A percentile compares a stretch with the other conserved stretches of the same genome.
Evolutionary conservation across 2,888 invertebrate species (phyloP).

Genomic region (Cosmopolites sordidus): DNA sequence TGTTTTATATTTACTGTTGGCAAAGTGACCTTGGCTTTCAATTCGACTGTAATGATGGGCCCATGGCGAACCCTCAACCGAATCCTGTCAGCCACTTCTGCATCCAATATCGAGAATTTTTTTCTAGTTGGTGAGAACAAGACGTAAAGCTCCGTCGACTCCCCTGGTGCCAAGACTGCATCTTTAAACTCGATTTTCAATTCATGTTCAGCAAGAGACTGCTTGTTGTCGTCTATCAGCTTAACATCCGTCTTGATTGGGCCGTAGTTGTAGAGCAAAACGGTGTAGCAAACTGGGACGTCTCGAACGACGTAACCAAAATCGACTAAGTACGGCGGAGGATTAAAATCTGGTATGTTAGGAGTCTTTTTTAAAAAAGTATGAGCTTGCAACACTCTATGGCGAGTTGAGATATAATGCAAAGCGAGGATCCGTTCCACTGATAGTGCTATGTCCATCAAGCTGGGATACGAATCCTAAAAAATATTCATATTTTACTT

Average conservation of each 20-base stretch:
- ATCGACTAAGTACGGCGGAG: slow-evolving; percentile 55
- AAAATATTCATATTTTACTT: no score
- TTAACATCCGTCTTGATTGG: slow-evolving; percentile 50
- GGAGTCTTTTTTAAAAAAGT: slow-evolving; percentile 32
- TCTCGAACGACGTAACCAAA: slow-evolving; percentile 55
- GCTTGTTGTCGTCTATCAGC: slow-evolving; percentile 38
- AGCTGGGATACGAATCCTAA: slow-evolving; percentile 45
- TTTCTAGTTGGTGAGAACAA: slow-evolving; percentile 52
- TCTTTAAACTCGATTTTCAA: slow-evolving; percentile 42
- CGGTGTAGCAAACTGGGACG: slow-evolving; percentile 48
- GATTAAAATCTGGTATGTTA: slow-evolving; percentile 51
- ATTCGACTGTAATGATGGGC: slow-evolving; percentile 55
- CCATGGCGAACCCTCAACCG: slow-evolving; percentile 53
- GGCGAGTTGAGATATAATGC: slow-evolving; percentile 48
- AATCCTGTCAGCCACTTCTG: slow-evolving; percentile 35
- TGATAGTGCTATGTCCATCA: slow-evolving; percentile 59
- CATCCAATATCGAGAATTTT: slow-evolving; percentile 49
- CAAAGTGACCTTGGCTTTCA: slow-evolving; percentile 56
- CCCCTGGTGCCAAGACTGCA: slow-evolving; percentile 51
- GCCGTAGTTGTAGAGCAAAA: slow-evolving; percentile 56
- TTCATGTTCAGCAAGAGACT: slow-evolving; percentile 34
- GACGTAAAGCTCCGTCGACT: slow-evolving; percentile 51
- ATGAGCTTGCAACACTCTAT: slow-evolving; percentile 46
- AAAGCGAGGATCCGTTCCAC: slow-evolving; percentile 55
- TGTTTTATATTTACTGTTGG: slow-evolving; percentile 53